These are phyloP conservation scores for Chelonus formosanus DNA, from an alignment of 2,888 invertebrate genomes.

Conservation along the genomic window DNA sequence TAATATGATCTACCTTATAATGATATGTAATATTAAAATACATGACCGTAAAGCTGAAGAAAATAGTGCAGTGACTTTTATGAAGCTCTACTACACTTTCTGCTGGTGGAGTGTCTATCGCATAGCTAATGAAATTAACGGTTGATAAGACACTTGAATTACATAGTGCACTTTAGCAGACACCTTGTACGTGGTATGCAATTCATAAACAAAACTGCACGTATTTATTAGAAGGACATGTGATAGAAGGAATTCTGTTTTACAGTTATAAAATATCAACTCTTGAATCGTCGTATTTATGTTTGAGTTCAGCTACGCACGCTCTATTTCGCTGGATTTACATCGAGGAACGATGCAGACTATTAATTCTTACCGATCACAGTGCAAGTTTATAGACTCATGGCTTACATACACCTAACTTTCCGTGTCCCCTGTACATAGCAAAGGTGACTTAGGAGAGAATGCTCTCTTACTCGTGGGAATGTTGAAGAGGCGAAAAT, in stretches of 20 bases:
- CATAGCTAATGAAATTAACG: slow-evolving; percentile 10
- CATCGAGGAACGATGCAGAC: slow-evolving; percentile 5
- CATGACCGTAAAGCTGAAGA: neutral
- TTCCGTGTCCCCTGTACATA: neutral
- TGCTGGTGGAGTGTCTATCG: neutral
- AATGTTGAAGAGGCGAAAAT: slow-evolving; percentile 25
- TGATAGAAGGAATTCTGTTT: neutral
- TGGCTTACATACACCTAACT: neutral
- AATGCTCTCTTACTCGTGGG: slow-evolving; percentile 16
- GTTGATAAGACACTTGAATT: slow-evolving; percentile 25
- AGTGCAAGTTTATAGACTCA: slow-evolving; percentile 5
- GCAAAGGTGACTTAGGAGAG: slow-evolving; percentile 10
- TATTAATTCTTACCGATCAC: slow-evolving; percentile 18
- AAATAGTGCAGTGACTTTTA: neutral
- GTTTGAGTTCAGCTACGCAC: neutral
- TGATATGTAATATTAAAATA: no score
- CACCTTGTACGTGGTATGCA: slow-evolving; percentile 1
- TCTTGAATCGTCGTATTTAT: neutral
- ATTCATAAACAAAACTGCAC: slow-evolving; percentile 13
- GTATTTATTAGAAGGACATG: neutral
- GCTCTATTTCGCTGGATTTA: slow-evolving; percentile 16
- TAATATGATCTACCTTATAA: no score
- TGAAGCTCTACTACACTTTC: neutral
- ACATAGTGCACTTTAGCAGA: slow-evolving; percentile 4
- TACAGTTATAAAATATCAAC: slow-evolving; percentile 10